Percentiles rank a stretch among this genome's conserved stretches.
Conservation (phyloP, 2,113 vertebrate species). For the Pachyramphus minor region DNA sequence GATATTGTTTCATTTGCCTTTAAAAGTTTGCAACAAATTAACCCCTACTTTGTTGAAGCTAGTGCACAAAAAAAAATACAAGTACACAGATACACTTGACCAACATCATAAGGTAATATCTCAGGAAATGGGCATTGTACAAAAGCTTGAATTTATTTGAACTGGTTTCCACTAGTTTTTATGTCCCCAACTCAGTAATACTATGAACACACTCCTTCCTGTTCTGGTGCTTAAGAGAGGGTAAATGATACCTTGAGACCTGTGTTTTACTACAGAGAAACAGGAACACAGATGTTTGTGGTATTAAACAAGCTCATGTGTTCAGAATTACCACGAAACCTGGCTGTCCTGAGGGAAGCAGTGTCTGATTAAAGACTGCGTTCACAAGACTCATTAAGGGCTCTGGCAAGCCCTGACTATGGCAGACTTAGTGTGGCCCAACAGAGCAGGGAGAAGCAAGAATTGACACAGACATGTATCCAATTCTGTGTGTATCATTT, state of each 20-base stretch:
- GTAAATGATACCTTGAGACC: not conserved
- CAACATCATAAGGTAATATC: not conserved
- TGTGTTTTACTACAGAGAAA: not conserved
- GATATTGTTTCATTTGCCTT: not conserved
- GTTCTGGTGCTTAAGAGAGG: not conserved
- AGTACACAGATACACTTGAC: not conserved
- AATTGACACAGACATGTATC: not conserved
- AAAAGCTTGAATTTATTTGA: not conserved
- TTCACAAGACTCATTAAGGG: fast-evolving
- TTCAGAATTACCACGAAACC: not conserved
- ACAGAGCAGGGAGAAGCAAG: not conserved
- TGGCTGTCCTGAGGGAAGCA: not conserved
- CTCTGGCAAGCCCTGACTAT: not conserved
- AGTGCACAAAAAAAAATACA: not conserved
- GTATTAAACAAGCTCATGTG: not conserved
- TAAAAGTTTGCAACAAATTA: not conserved
- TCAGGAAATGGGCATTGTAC: not conserved
- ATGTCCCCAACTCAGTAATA: not conserved
- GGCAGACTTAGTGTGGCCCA: not conserved
- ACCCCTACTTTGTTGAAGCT: not conserved
- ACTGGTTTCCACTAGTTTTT: not conserved
- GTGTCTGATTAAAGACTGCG: not conserved
- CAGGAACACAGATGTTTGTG: not conserved
- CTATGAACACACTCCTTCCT: not conserved
- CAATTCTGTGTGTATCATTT: not conserved